phyloP scores from a whole-genome alignment of 2,113 vertebrate species.

The Maccullochella peelii region DNA sequence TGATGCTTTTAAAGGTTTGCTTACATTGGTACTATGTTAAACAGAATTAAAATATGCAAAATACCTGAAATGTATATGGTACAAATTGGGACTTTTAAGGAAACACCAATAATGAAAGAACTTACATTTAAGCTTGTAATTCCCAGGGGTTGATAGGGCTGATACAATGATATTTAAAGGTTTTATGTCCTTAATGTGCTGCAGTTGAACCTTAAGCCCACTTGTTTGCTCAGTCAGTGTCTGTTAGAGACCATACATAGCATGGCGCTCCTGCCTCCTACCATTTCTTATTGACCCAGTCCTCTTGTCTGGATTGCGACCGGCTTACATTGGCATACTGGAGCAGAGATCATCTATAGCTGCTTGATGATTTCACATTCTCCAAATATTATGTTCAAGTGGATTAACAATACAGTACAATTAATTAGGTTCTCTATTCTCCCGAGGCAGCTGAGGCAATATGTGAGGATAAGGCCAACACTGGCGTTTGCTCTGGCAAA shows the following conservation, averaged over 20 bases:
- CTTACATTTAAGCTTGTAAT: background rate
- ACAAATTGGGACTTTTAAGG: background rate
- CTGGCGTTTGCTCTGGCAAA: slow-evolving; percentile 50
- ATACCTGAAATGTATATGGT: background rate
- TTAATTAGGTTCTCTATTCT: slow-evolving; percentile 52
- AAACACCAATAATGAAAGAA: background rate
- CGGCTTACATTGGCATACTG: background rate
- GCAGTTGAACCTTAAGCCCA: background rate
- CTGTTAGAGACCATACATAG: background rate
- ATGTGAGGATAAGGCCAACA: slow-evolving; percentile 3
- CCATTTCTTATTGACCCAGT: background rate
- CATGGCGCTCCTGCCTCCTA: slow-evolving; percentile 5
- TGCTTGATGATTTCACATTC: slow-evolving; percentile 63
- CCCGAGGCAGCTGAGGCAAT: slow-evolving; percentile 55
- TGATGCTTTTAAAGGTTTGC: background rate
- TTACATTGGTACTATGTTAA: background rate
- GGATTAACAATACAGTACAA: slow-evolving; percentile 51
- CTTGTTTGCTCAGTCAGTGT: background rate
- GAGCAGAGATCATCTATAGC: slow-evolving; percentile 22
- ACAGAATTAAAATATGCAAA: background rate
- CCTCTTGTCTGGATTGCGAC: background rate
- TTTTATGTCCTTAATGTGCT: background rate
- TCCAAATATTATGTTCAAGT: slow-evolving; percentile 53
- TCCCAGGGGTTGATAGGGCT: background rate
- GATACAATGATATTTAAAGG: background rate